These are phyloP conservation scores for Drosophila simulans DNA, from an alignment of 1,140 invertebrate genomes.

Conservation along the genomic window DNA sequence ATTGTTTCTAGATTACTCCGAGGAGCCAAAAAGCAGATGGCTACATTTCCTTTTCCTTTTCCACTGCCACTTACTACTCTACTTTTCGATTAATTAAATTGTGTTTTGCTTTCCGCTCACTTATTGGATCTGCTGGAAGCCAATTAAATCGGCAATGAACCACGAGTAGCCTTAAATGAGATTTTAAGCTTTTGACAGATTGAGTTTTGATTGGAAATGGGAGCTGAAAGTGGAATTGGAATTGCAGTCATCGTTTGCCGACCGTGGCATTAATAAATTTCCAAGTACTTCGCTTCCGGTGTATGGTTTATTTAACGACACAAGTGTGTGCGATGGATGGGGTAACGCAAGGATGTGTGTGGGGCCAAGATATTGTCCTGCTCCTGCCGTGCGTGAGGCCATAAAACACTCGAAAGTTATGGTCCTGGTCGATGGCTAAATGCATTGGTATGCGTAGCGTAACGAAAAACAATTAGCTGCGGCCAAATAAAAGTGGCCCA, in stretches of 20 bases:
- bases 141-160: slow-evolving; percentile 61
- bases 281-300: slow-evolving; percentile 63
- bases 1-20: slow-evolving; percentile 51
- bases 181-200: slow-evolving; percentile 50
- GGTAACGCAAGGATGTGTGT: slow-evolving; percentile 11
- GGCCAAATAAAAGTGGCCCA: slow-evolving; percentile 70
- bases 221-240: slow-evolving; percentile 27
- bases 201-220: slow-evolving; percentile 39
- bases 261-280: slow-evolving; percentile 69
- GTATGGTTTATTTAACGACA: slow-evolving; percentile 72
- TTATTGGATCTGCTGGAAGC: slow-evolving; percentile 27
- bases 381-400: slow-evolving; percentile 75
- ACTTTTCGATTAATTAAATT: slow-evolving; percentile 68
- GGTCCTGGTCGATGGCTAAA: slow-evolving; percentile 67
- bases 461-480: slow-evolving; percentile 82
- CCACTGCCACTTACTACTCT: neutral
- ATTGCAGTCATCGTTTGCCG: slow-evolving; percentile 35
- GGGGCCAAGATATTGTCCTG: slow-evolving; percentile 74
- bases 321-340: slow-evolving; percentile 29
- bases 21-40: slow-evolving; percentile 23
- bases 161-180: slow-evolving; percentile 51
- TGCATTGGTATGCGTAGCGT: slow-evolving; percentile 80
- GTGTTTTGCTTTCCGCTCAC: slow-evolving; percentile 40
- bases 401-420: slow-evolving; percentile 79
- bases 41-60: neutral